phyloP scores from a whole-genome alignment of 2,113 vertebrate genomes.

The Brachyistius frenatus region DNA sequence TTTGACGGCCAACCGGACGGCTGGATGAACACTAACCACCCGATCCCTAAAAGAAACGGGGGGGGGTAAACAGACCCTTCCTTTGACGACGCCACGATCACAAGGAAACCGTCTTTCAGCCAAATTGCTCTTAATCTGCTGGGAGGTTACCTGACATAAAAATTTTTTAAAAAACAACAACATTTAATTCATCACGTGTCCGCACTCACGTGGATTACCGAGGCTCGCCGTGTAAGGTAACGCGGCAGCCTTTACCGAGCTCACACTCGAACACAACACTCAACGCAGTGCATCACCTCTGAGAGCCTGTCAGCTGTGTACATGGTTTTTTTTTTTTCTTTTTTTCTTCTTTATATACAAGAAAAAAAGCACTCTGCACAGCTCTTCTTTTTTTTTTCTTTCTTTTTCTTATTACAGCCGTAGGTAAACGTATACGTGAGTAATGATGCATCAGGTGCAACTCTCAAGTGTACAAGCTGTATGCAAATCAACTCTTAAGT shows the following conservation, averaged over 20 bases:
- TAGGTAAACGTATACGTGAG: not conserved
- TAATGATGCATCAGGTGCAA: slow-evolving; percentile 7
- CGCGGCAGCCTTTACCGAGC: slow-evolving; percentile 1
- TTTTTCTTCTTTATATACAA: not conserved
- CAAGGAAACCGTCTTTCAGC: not conserved
- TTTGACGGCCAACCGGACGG: too few species aligned
- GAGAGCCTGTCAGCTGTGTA: slow-evolving; percentile 10
- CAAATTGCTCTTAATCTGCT: slow-evolving; percentile 21
- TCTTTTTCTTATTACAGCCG: slow-evolving; percentile 6
- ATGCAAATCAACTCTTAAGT: slow-evolving; percentile 35
- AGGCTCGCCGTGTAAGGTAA: slow-evolving; percentile 12
- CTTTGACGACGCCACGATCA: not conserved
- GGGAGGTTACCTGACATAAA: slow-evolving; percentile 10
- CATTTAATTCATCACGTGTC: slow-evolving; percentile 15
- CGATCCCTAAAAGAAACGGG: too few species aligned
- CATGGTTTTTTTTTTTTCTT: not conserved
- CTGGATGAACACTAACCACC: too few species aligned
- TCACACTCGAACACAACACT: slow-evolving; percentile 30
- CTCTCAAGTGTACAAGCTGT: slow-evolving; percentile 15
- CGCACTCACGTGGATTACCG: slow-evolving; percentile 28
- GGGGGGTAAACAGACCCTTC: not conserved
- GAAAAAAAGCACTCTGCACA: not conserved
- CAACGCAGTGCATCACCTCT: slow-evolving; percentile 13
- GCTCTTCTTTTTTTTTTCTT: too few species aligned
- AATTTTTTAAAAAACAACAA: not conserved